Conservation (phyloP, 2,888 invertebrate species). For the Pristionchus arcanus region DNA sequence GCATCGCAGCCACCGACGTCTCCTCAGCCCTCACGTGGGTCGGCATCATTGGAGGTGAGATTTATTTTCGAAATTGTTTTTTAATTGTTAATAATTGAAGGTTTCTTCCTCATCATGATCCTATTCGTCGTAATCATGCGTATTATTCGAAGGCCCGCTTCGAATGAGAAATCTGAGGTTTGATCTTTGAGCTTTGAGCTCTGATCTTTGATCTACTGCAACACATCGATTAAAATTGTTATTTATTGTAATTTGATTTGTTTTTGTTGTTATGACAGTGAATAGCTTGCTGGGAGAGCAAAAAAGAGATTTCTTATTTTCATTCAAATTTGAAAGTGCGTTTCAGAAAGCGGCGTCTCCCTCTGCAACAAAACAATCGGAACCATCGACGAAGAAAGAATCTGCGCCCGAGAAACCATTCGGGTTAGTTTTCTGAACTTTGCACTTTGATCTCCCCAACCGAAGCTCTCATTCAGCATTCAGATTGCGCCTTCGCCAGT, state of each 20-base stretch:
- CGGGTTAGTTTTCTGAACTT: neutral
- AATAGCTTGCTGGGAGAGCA: too few relatives aligned
- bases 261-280: too few relatives aligned
- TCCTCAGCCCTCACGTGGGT: neutral
- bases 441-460: neutral
- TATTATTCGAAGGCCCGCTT: neutral
- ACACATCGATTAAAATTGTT: too few relatives aligned
- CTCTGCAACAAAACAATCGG: neutral
- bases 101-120: neutral
- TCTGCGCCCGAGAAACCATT: neutral
- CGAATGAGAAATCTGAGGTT: neutral
- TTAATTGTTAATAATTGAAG: neutral
- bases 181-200: neutral
- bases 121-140: neutral
- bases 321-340: neutral
- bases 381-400: neutral
- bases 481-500: conserved; percentile 5
- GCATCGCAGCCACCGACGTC: neutral
- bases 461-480: neutral
- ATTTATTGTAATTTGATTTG: too few relatives aligned
- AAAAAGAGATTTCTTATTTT: too few relatives aligned
- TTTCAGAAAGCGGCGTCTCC: neutral
- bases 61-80: neutral
- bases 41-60: neutral
- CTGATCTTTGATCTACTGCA: neutral